phyloP scores from a whole-genome alignment of 2,888 invertebrate genomes.

The Calliopum simillimum region DNA sequence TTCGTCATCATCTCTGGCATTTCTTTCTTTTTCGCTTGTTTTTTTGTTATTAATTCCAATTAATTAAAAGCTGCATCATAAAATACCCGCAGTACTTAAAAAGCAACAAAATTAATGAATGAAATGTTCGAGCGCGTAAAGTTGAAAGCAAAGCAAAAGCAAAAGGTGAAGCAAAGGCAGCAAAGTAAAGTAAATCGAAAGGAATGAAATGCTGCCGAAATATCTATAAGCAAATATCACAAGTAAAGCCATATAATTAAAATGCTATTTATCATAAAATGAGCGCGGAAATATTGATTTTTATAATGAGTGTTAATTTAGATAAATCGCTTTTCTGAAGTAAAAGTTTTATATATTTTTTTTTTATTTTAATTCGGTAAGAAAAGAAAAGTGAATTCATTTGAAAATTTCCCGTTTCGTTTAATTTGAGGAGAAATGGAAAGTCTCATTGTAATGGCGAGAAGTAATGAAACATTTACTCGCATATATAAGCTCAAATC shows the following conservation, averaged over 20 bases:
- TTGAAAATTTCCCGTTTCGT: constrained; percentile 8
- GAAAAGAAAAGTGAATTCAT: constrained; percentile 23
- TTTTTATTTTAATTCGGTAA: constrained; percentile 34
- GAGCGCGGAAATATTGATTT: too few relatives aligned
- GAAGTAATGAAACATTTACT: too few relatives aligned
- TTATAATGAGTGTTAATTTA: too few relatives aligned
- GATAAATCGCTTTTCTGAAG: background rate
- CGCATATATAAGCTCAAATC: too few relatives aligned
- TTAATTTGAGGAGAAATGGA: too few relatives aligned
- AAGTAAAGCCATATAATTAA: too few relatives aligned
- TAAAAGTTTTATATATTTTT: constrained; percentile 22
- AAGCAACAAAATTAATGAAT: constrained; percentile 23
- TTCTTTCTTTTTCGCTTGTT: too few relatives aligned
- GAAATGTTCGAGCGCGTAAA: background rate
- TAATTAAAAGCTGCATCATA: background rate
- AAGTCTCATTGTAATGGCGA: too few relatives aligned
- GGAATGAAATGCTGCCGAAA: too few relatives aligned
- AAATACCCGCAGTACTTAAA: background rate
- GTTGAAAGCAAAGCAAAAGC: background rate
- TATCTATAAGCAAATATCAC: too few relatives aligned
- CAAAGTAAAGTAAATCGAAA: background rate
- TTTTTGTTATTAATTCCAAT: background rate
- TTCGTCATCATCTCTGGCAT: background rate
- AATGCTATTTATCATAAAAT: too few relatives aligned
- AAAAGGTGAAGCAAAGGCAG: background rate